Evolutionary conservation across 2,797 vertebrate species (phyloP).

Genomic region (Aldrovandia affinis): DNA sequence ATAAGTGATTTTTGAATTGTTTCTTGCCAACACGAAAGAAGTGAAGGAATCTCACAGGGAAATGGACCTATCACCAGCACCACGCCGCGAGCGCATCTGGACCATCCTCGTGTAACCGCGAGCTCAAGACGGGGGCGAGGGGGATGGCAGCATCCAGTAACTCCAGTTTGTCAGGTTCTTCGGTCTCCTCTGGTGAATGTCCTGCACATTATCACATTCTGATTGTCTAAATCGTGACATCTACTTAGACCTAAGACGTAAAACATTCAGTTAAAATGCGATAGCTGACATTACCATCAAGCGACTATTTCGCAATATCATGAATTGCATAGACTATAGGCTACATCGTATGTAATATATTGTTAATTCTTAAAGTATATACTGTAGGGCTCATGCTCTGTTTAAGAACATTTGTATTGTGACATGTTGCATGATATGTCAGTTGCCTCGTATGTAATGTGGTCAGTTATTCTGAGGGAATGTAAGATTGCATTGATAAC

Average conservation of each 20-base stretch:
- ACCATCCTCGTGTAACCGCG: conserved; percentile 58
- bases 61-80: conserved; percentile 76
- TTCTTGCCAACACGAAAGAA: neutral
- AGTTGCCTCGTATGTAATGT: too few species aligned
- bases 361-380: neutral
- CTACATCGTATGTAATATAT: neutral
- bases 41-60: conserved; percentile 36
- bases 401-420: neutral
- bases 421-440: conserved; percentile 11
- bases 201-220: neutral
- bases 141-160: conserved; percentile 96
- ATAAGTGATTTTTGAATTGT: conserved; percentile 7
- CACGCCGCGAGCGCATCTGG: conserved; percentile 65
- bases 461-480: neutral
- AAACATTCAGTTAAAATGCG: neutral
- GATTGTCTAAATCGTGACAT: neutral
- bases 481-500: neutral
- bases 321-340: neutral
- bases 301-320: neutral
- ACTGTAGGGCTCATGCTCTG: neutral
- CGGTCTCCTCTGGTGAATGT: conserved; percentile 89
- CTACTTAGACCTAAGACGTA: neutral
- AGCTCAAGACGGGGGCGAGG: conserved; percentile 51
- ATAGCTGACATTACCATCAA: neutral
- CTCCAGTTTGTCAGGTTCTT: conserved; percentile 96